These are phyloP conservation scores for Anarhynchus alexandrinus DNA, from an alignment of 2,113 vertebrate genomes.

Conservation along the genomic window DNA sequence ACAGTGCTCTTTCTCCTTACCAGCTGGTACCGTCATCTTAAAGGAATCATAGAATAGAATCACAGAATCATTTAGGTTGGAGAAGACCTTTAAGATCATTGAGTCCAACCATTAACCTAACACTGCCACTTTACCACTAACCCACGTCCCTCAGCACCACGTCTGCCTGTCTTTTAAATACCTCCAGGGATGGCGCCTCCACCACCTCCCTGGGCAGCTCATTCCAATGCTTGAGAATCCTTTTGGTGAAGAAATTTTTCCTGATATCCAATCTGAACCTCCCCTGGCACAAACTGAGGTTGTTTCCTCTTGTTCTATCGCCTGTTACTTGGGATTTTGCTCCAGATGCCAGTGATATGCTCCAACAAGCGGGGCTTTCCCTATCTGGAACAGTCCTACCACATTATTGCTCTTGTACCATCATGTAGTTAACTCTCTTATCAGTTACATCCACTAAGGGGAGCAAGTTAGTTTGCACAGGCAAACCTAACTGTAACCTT, in stretches of 20 bases:
- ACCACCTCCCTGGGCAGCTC: neutral
- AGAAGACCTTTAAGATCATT: neutral
- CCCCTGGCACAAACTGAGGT: neutral
- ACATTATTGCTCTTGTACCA: neutral
- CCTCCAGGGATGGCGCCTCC: neutral
- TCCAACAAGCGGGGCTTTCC: neutral
- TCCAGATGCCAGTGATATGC: neutral
- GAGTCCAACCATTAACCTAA: neutral
- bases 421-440: rapidly evolving
- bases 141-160: neutral
- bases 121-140: neutral
- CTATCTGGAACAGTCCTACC: neutral
- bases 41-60: neutral
- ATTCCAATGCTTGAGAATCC: neutral
- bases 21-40: neutral
- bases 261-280: neutral
- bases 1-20: neutral
- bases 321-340: neutral
- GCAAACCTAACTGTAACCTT: neutral
- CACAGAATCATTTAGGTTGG: neutral
- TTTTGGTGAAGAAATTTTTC: neutral
- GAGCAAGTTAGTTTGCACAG: neutral
- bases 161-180: neutral
- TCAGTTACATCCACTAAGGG: neutral
- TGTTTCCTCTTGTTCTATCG: neutral